These are phyloP conservation scores for Heteromurus nitidus DNA, from an alignment of 2,888 invertebrate genomes.

Conservation along the genomic window DNA sequence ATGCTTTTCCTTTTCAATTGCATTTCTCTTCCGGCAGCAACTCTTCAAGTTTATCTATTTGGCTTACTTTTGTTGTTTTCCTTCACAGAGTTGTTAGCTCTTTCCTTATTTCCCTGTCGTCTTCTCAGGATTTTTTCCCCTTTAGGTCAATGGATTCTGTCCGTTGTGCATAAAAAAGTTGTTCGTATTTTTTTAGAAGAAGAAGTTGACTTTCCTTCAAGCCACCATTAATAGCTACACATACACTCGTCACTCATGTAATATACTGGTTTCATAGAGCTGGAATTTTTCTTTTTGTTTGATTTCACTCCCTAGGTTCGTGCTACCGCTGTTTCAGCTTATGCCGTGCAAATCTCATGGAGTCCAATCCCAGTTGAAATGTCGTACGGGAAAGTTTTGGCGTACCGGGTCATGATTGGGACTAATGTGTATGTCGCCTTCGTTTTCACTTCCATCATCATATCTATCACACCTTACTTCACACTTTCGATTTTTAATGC, in stretches of 20 bases:
- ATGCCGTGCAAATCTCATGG: constrained; percentile 71
- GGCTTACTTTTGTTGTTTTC: not conserved
- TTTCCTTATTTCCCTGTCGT: not conserved
- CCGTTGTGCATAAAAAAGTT: not conserved
- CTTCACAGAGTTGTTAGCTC: constrained; percentile 8
- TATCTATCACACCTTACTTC: no score
- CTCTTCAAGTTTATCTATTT: not conserved
- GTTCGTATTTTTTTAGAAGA: not conserved
- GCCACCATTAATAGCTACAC: no score
- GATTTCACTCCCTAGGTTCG: constrained; percentile 61
- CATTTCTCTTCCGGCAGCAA: constrained; percentile 49
- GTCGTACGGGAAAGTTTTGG: constrained; percentile 70
- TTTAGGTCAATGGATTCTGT: not conserved
- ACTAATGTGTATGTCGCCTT: constrained; percentile 60
- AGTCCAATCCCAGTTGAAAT: constrained; percentile 69
- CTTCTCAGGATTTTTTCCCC: constrained; percentile 1
- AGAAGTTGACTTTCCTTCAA: no score
- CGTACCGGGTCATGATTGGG: constrained; percentile 68
- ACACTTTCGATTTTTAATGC: no score
- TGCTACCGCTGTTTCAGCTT: constrained; percentile 63
- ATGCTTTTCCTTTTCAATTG: constrained; percentile 47
- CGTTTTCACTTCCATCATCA: no score
- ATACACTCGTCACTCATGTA: not conserved
- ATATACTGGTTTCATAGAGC: not conserved
- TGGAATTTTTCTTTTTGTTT: constrained; percentile 1